Conservation (phyloP, 2,797 vertebrate species). For the Schizothorax lantsangensis region DNA sequence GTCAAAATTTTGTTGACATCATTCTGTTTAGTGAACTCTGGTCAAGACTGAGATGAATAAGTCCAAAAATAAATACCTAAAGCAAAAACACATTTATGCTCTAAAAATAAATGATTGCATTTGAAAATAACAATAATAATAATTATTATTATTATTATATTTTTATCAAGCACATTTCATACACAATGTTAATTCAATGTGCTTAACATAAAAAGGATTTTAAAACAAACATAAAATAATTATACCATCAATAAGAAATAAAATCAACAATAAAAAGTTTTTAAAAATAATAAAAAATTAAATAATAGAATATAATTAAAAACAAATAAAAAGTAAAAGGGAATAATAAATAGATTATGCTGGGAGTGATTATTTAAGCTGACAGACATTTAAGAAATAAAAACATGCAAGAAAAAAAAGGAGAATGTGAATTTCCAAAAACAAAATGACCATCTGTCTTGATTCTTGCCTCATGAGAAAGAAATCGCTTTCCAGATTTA, state of each 20-base stretch:
- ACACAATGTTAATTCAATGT: background rate
- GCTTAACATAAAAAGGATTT: background rate
- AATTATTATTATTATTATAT: background rate
- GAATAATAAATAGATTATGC: background rate
- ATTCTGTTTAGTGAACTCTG: background rate
- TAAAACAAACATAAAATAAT: no score
- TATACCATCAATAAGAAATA: background rate
- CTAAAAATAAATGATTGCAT: background rate
- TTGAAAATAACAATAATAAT: background rate
- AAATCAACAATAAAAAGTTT: background rate
- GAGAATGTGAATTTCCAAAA: background rate
- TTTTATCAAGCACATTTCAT: background rate
- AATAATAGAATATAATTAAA: background rate
- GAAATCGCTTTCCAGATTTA: constrained; percentile 28
- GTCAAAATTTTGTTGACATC: background rate
- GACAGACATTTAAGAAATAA: background rate
- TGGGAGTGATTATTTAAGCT: background rate
- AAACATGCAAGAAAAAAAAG: background rate
- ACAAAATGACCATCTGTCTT: constrained; percentile 10
- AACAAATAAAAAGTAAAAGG: background rate
- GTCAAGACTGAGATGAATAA: background rate
- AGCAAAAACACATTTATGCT: background rate
- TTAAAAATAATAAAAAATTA: background rate
- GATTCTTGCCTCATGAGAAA: constrained; percentile 10
- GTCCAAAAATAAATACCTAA: background rate